A percentile compares a stretch with the other conserved stretches of the same genome.
Evolutionary conservation across 2,797 vertebrate species (phyloP).

Genomic region (Leuciscus waleckii): DNA sequence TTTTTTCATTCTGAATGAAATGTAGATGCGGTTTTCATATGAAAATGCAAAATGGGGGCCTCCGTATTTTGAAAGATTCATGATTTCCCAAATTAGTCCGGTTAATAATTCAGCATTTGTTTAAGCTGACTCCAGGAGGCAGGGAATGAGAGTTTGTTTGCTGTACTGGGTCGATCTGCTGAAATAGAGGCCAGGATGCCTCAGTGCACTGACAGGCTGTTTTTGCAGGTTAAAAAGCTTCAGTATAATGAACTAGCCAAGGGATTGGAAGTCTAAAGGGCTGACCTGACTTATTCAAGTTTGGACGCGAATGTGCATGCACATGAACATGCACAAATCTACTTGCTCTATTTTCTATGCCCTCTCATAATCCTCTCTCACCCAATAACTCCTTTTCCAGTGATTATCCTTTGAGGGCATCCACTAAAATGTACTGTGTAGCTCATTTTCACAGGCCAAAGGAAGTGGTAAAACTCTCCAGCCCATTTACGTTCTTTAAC

Average conservation of each 20-base stretch:
- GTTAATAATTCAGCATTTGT: constrained; percentile 58
- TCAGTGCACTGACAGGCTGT: constrained; percentile 32
- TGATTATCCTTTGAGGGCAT: constrained; percentile 21
- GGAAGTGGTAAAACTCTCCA: not conserved
- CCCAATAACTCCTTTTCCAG: not conserved
- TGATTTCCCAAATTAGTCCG: constrained; percentile 53
- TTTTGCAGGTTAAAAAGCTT: constrained; percentile 29
- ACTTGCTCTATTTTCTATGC: not conserved
- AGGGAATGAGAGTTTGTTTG: constrained; percentile 33
- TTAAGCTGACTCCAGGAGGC: constrained; percentile 37
- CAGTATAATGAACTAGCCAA: constrained; percentile 49
- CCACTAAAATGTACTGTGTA: not conserved
- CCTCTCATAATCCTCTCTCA: constrained; percentile 1
- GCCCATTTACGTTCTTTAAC: not conserved
- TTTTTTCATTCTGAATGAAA: constrained; percentile 39
- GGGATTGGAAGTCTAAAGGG: constrained; percentile 22
- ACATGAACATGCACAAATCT: constrained; percentile 29
- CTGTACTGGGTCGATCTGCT: not conserved
- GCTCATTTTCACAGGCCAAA: not conserved
- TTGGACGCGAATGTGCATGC: constrained; percentile 16
- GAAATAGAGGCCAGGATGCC: constrained; percentile 18
- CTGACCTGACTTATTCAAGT: constrained; percentile 44
- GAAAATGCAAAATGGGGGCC: constrained; percentile 32
- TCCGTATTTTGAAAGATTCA: constrained; percentile 53
- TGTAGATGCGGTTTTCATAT: constrained; percentile 47